Percentiles rank a stretch among this genome's conserved stretches.
Evolutionary conservation across 2,797 vertebrate genomes (phyloP).

Genomic region (Champsocephalus gunnari): DNA sequence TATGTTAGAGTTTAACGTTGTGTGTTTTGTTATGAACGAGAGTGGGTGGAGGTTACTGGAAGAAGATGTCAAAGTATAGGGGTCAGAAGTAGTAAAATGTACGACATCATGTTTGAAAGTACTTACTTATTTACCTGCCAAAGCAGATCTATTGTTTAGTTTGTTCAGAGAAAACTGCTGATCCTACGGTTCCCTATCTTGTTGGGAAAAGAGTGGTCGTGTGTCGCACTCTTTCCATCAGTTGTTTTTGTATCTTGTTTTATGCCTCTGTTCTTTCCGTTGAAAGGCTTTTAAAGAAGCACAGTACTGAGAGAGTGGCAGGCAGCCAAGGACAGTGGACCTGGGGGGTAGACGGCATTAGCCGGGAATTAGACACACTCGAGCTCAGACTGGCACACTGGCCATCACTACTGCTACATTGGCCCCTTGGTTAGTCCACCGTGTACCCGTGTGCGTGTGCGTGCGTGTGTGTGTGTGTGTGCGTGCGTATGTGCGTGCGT

Average conservation of each 20-base stretch:
- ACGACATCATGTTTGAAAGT: constrained; percentile 28
- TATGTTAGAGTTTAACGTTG: constrained; percentile 32
- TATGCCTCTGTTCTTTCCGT: constrained; percentile 67
- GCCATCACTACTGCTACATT: constrained; percentile 61
- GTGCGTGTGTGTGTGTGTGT: background rate
- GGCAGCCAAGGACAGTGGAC: constrained; percentile 77
- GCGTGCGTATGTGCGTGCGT: too few relatives aligned
- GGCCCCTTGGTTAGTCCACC: constrained; percentile 50
- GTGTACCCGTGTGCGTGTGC: constrained; percentile 15
- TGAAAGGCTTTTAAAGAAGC: constrained; percentile 79
- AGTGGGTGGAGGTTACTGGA: constrained; percentile 6
- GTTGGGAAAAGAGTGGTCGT: constrained; percentile 10
- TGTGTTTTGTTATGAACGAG: background rate
- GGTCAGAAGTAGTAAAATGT: constrained; percentile 39
- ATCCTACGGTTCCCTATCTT: constrained; percentile 15
- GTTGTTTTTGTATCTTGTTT: constrained; percentile 36
- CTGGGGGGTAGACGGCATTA: constrained; percentile 79
- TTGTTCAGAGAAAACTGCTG: background rate
- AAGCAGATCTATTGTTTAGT: background rate
- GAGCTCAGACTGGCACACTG: constrained; percentile 71
- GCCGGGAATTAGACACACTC: constrained; percentile 77
- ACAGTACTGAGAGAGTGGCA: constrained; percentile 79
- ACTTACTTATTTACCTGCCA: background rate
- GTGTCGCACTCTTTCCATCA: constrained; percentile 22
- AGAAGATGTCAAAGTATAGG: constrained; percentile 45